phyloP scores from a whole-genome alignment of 2,797 vertebrate species.

The Tokudaia muenninki region DNA sequence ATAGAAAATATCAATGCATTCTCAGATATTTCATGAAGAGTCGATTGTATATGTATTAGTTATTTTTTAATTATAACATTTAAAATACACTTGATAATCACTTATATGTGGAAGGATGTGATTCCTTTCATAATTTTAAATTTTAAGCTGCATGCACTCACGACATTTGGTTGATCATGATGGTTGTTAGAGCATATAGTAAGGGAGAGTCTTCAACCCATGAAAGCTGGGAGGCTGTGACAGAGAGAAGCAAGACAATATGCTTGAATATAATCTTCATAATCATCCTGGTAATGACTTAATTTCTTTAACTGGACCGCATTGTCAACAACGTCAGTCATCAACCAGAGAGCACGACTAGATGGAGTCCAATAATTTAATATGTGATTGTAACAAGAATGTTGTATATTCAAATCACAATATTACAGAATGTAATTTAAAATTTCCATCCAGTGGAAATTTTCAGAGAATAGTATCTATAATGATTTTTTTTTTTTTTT shows the following conservation, averaged over 20 bases:
- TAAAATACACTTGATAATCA: background rate
- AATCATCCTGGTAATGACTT: background rate
- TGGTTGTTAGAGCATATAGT: too few relatives aligned
- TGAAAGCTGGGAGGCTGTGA: background rate
- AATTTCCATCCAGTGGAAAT: too few relatives aligned
- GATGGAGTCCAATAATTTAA: background rate
- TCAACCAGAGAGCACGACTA: background rate
- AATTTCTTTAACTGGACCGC: background rate
- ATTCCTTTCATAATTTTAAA: background rate
- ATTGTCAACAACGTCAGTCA: too few relatives aligned
- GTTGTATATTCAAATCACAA: too few relatives aligned
- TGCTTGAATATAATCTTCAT: background rate
- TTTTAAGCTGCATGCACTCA: background rate
- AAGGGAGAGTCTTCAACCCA: background rate
- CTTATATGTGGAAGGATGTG: background rate
- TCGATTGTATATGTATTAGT: background rate
- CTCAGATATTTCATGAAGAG: background rate
- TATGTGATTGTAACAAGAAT: background rate
- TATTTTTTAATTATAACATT: background rate
- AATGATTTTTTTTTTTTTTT: too few relatives aligned
- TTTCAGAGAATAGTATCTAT: too few relatives aligned
- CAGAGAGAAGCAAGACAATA: background rate
- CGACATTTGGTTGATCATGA: background rate
- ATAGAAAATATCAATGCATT: background rate
- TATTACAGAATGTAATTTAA: background rate